Evolutionary conservation across 2,797 vertebrate species (phyloP), one percentile per base, ranked within the genome.

Genomic region (Diglossa cyanea): DNA sequence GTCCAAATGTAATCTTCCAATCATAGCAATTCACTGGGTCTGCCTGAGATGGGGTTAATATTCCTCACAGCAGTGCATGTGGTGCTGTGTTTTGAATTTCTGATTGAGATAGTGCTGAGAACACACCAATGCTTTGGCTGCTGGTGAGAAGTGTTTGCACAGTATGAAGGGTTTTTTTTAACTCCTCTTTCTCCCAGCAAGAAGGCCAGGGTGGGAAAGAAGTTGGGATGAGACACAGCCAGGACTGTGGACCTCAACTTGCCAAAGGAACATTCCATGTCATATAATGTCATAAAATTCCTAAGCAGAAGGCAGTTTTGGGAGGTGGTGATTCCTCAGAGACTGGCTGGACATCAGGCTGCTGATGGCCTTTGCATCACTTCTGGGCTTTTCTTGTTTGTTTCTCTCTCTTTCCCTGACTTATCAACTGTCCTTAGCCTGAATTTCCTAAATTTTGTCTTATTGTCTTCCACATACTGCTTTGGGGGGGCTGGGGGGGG

Each of bases 11-110:
- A 16, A 37, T 44, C 37, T 28, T 31, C 21, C 12, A 61, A 23
- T 26, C 11, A 3, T 30, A 67, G 17, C 13, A 12, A 1, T 75
- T 63, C 58, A 54, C 13, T 21, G 9, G 2, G 2, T 60, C 44
- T 47, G 3, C 8, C 35, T 35, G 15, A 72, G 28, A 14, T 5
- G 11, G n/a, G 39, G 13, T 39, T 51, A 3, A 33, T 53, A 53
- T 62, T 21, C 24, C 31, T 42, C 48, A 12, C 2, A 37, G 30
- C 3, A 37, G 2, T 3, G 4, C 17, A 4, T 2, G 2, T 12
- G 5, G 3, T 67, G 24, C 26, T 60, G 13, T 7, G 8, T 6
- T 93, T 16, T 17, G 25, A 35, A 47, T 35, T 39, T n/a, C 16
- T 67, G 50, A 40, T 7, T 26, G 53, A 65, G 21, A 3, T 0